A percentile compares a stretch with the other conserved stretches of the same genome.
phyloP scores from a whole-genome alignment of 2,888 invertebrate genomes.

The Idaea straminata region DNA sequence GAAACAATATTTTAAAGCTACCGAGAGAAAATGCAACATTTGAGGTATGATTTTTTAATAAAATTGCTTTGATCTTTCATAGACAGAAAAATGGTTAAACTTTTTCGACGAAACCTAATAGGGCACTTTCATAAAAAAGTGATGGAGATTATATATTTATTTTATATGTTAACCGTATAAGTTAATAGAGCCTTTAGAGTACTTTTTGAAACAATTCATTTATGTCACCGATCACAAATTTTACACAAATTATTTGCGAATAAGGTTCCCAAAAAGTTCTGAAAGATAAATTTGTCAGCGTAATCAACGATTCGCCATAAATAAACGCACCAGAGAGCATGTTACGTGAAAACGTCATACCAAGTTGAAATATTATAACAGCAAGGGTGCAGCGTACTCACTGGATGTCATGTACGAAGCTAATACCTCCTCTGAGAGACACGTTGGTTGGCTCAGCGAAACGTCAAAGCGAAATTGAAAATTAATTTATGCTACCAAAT shows the following conservation, averaged over 20 bases:
- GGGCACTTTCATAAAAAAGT: background rate
- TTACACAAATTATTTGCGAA: background rate
- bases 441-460: constrained; percentile 73
- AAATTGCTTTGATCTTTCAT: background rate
- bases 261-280: background rate
- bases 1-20: background rate
- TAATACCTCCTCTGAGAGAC: constrained; percentile 72
- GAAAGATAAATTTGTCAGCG: background rate
- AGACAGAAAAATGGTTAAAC: too few species aligned
- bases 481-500: constrained; percentile 77
- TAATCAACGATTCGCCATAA: background rate
- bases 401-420: constrained; percentile 62
- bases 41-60: background rate
- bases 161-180: too few species aligned
- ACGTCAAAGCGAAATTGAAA: constrained; percentile 80
- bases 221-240: background rate
- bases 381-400: constrained; percentile 50
- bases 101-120: too few species aligned
- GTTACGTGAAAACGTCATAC: constrained; percentile 29
- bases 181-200: too few species aligned
- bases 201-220: background rate
- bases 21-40: background rate
- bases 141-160: background rate
- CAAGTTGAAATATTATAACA: constrained; percentile 28
- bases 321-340: constrained; percentile 19